phyloP scores from a whole-genome alignment of 2,113 vertebrate genomes.

The Rattus rattus region DNA sequence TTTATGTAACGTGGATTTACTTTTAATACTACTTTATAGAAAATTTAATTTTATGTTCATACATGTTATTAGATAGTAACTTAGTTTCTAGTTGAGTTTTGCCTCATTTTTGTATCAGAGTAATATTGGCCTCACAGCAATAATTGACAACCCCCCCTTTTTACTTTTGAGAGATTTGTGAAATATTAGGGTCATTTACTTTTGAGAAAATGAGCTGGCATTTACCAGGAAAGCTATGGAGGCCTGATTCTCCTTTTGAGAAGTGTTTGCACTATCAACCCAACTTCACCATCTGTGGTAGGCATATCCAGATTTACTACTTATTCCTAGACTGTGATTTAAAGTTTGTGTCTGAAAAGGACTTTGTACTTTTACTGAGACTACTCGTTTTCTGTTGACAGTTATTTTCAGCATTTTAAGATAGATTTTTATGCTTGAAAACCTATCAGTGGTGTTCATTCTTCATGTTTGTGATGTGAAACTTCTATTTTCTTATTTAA shows the following conservation, averaged over 20 bases:
- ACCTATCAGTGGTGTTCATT: background rate
- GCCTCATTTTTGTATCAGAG: background rate
- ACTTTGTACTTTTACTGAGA: slow-evolving; percentile 2
- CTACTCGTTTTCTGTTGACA: background rate
- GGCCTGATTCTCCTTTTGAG: background rate
- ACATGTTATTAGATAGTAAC: background rate
- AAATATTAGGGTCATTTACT: background rate
- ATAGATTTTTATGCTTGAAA: slow-evolving; percentile 41
- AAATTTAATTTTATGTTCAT: background rate
- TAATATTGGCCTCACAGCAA: background rate
- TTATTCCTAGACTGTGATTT: background rate
- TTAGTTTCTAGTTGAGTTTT: background rate
- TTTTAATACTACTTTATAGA: slow-evolving; percentile 34
- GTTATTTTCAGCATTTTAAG: slow-evolving; percentile 21
- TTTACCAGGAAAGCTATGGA: background rate
- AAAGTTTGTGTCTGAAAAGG: background rate
- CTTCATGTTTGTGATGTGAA: slow-evolving; percentile 3
- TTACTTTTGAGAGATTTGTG: background rate
- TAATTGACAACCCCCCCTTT: background rate
- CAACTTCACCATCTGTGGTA: background rate
- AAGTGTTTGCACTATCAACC: background rate
- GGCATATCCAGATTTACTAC: background rate
- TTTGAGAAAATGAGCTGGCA: background rate
- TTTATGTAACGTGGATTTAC: background rate
- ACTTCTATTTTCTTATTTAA: background rate